phyloP scores from a whole-genome alignment of 1,140 invertebrate genomes.

The Araneus ventricosus region DNA sequence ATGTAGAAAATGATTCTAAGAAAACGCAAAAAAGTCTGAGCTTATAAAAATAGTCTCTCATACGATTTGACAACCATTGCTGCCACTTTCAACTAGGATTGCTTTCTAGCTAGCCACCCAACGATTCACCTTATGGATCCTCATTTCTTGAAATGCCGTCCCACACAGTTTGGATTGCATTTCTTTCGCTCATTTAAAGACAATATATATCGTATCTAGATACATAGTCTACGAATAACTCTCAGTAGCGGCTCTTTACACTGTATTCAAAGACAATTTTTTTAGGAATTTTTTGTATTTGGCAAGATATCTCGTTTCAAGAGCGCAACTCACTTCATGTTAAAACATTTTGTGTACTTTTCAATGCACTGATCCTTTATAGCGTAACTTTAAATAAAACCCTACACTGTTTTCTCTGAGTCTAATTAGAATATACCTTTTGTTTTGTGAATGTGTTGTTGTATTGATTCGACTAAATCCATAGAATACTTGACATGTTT shows the following conservation, averaged over 20 bases:
- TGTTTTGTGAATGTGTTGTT: too few species aligned
- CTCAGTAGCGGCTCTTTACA: slow-evolving; percentile 71
- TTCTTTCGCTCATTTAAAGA: slow-evolving; percentile 64
- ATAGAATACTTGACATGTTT: too few species aligned
- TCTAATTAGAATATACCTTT: too few species aligned
- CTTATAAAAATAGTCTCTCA: slow-evolving; percentile 76
- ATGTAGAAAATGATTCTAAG: slow-evolving; percentile 75
- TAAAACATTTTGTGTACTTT: slow-evolving; percentile 43
- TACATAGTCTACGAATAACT: slow-evolving; percentile 67
- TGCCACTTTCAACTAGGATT: slow-evolving; percentile 74
- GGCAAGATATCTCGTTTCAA: slow-evolving; percentile 50
- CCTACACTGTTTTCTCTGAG: too few species aligned
- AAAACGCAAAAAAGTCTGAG: slow-evolving; percentile 75
- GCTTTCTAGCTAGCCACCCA: slow-evolving; percentile 70
- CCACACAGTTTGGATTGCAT: slow-evolving; percentile 44
- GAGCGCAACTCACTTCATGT: slow-evolving; percentile 51
- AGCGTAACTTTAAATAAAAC: not conserved
- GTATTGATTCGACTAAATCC: too few species aligned
- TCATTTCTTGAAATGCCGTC: slow-evolving; percentile 52
- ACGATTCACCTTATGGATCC: slow-evolving; percentile 15
- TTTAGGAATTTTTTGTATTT: slow-evolving; percentile 74
- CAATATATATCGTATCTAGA: slow-evolving; percentile 54
- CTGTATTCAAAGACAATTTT: slow-evolving; percentile 54
- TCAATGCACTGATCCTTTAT: slow-evolving; percentile 14
- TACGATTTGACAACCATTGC: slow-evolving; percentile 73